Percentiles rank a stretch among this genome's conserved stretches.
Evolutionary conservation across 2,888 invertebrate genomes (phyloP).

Genomic region (Malacosoma neustria): DNA sequence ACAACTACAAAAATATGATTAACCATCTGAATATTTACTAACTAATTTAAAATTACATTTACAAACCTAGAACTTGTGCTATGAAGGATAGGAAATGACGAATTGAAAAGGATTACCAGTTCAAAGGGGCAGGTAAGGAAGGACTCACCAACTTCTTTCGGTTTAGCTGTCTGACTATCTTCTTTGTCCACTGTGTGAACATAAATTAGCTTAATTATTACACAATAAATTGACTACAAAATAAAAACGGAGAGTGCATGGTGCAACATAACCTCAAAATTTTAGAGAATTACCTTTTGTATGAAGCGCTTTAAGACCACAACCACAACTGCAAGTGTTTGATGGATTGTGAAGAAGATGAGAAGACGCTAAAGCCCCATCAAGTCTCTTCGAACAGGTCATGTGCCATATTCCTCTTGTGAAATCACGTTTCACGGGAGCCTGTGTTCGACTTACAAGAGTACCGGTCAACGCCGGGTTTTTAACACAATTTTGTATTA

Average conservation of each 20-base stretch:
- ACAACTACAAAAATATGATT: no score
- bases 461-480: constrained; percentile 42
- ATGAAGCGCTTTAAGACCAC: constrained; percentile 77
- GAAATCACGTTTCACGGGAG: constrained; percentile 76
- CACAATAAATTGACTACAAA: background rate
- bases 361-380: constrained; percentile 37
- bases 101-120: no score
- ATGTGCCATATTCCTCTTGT: constrained; percentile 84
- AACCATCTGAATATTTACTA: no score
- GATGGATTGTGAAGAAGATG: constrained; percentile 72
- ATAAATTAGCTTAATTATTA: constrained; percentile 6
- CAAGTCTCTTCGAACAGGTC: constrained; percentile 64
- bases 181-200: constrained; percentile 38
- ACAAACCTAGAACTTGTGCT: no score
- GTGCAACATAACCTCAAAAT: constrained; percentile 61
- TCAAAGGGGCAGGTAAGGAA: background rate
- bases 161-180: constrained; percentile 25
- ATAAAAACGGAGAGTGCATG: constrained; percentile 21
- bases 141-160: constrained; percentile 59
- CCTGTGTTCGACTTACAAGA: constrained; percentile 48
- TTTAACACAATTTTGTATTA: constrained; percentile 53
- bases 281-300: constrained; percentile 77
- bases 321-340: constrained; percentile 80
- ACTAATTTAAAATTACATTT: no score
- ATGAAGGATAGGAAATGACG: constrained; percentile 14